Base-by-base conservation (phyloP, 2,113 vertebrate genomes). In the human (Homo sapiens) region DNA sequence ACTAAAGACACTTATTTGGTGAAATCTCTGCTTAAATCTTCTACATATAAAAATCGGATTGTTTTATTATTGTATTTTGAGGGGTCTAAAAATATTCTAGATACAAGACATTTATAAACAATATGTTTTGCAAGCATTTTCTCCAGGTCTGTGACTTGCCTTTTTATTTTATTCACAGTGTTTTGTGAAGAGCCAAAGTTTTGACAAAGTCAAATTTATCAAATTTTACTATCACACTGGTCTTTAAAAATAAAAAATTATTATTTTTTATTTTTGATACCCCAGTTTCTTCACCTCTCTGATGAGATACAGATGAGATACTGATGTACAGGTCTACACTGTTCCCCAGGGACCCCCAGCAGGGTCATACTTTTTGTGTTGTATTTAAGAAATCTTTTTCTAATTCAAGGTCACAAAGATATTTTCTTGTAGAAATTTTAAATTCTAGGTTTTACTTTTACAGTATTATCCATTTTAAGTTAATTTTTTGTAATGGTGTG, bases 31-130 rank as follows among this genome's bases (percentile, higher is more conserved):
- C 14, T 90, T 3, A 50, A 61, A 40, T 79, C 7, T 57, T 97
- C 73, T 79, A 38, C 27, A 23, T 35, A 57, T 83, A 25, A 75
- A 75, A 85, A 82, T 59, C 27, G 50, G 11, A n/a, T 85, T 79
- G 57, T 79, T 92, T 85, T 87, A 40, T 92, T 95, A 85, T 59
- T 70, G 22, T 87, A 10, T 43, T 86, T 97, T 90, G 68, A 79
- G 81, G 90, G n/a, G 12, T 27, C 80, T 90, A 79, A n/a, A 80
- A 79, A 87, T 45, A 50, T 73, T 57, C 32, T 92, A 32, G 17
- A 72, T 72, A 79, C 9, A 84, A 89, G 20, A 52, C 18, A 40
- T 85, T 94, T 85, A 76, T 85, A 17, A 78, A 52, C 90, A 50
- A 82, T 23, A 66, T 73, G 4, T 30, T 92, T 83, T 83, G 14